These are phyloP conservation scores for Falco concolor DNA, from an alignment of 2,797 vertebrate species.

Conservation along the genomic window DNA sequence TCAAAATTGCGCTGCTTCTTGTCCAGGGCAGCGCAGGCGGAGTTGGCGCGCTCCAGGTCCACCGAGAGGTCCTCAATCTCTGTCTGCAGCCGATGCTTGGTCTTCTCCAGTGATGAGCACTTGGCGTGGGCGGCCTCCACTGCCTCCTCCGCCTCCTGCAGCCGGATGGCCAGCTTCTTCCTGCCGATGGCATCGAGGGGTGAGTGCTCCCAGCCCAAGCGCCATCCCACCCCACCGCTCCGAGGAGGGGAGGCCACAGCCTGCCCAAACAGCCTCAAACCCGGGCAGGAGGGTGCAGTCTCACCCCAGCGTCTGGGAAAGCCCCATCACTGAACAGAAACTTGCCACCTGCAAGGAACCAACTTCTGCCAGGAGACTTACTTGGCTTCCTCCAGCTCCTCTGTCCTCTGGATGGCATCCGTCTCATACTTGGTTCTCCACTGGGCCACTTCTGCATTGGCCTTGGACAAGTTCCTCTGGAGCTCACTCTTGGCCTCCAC, in stretches of 20 bases:
- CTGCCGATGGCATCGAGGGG: conserved; percentile 42
- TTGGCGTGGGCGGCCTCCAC: conserved; percentile 87
- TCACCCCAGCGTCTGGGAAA: not conserved
- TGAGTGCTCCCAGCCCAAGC: not conserved
- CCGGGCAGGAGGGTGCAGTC: not conserved
- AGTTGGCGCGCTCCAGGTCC: conserved; percentile 86
- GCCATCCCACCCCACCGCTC: not conserved
- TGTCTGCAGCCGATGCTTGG: conserved; percentile 89
- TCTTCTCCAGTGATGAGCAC: conserved; percentile 91
- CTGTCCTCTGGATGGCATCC: conserved; percentile 90
- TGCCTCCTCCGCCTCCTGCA: conserved; percentile 89
- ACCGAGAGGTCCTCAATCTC: conserved; percentile 90
- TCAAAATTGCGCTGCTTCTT: conserved; percentile 93
- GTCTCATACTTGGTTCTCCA: conserved; percentile 95
- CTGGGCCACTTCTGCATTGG: conserved; percentile 89
- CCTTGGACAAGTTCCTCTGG: conserved; percentile 88
- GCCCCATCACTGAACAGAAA: not conserved
- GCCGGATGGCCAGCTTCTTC: conserved; percentile 86
- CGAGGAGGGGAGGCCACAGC: not conserved
- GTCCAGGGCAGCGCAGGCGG: conserved; percentile 83
- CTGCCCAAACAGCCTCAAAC: not conserved
- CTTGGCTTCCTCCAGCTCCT: conserved; percentile 95
- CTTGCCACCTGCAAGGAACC: not conserved
- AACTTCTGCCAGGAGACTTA: conserved; percentile 43
- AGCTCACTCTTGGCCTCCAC: conserved; percentile 87